Evolutionary conservation across 2,797 vertebrate genomes (phyloP), one percentile per base, ranked within the genome.

Genomic region (Cuculus canorus): DNA sequence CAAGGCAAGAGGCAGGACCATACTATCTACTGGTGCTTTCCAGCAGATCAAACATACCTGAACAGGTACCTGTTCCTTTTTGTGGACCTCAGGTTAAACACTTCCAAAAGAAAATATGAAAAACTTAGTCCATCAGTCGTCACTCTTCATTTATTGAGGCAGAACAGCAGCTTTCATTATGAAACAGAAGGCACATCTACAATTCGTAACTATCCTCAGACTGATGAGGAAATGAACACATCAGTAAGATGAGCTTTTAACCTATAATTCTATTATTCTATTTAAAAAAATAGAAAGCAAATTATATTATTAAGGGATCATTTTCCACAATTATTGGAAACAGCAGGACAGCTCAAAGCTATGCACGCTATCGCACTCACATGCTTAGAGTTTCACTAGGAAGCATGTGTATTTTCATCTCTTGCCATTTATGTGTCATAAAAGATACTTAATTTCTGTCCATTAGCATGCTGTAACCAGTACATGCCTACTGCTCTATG

Each of bases 1-100:
- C 0, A 0, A 7, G 18, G 10, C 57, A 90, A 78, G 35, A 88
- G 10, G 21, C 8, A 68, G 22, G 32, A 81, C 33, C 2, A 1
- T 33, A 33, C 45, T 59, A 61, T 11, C 27, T 54, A 43, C 27
- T 33, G 33, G 37, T 17, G 8, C 17, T 27, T 60, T 43, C 56
- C 5, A 45, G 32, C 10, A 75, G 11, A 61, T 35, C 25, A 72
- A 88, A 37, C 21, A 35, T 39, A 39, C 13, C 13, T 39, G 45
- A 28, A 68, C 19, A 61, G 21, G 11, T 37, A 85, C 37, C 37
- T 28, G 30, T 17, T 68, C 24, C 43, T 13, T 33, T 59, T 68
- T 48, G 17, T 16, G 85, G 33, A 50, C n/a, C 25, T 69, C 4
- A 24, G 11, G 9, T 47, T 70, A 90, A 87, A 60, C 13, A 33